Base-by-base conservation (phyloP, 2,888 invertebrate genomes). In the Parascotia fuliginaria region DNA sequence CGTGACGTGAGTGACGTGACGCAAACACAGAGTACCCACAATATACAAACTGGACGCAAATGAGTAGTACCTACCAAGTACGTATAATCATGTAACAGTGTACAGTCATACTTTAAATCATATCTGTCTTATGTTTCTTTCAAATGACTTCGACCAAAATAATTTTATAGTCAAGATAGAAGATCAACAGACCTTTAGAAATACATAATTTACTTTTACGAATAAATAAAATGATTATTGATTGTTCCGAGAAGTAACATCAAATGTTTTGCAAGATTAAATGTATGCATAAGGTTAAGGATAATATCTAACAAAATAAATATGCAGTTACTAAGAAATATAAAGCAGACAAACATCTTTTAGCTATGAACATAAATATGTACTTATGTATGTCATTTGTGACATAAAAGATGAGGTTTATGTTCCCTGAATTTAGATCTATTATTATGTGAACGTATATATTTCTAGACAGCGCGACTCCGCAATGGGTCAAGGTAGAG, bases 111-210 rank as follows among this genome's bases (percentile, higher is more conserved):
- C 19, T 36, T 36, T 7, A 7, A 6, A 33, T 16, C 9, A n/a
- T 16, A n/a, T 11, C 11, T 36, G 11, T 42, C 41, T 31, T 41
- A 42, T 24, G 22, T 48, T 47, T 31, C 39, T 53, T 40, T 44
- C 58, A 62, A 40, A 38, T 47, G 15, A 44, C 32, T 28, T 47
- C 43, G 48, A 11, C 32, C 14, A 0, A 4, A 2, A n/a, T 9
- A 24, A 29, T 42, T 51, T 38, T 31, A 42, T n/a, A n/a, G n/a
- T n/a, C n/a, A n/a, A n/a, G n/a, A n/a, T n/a, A n/a, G n/a, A n/a
- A n/a, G n/a, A n/a, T n/a, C n/a, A n/a, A n/a, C n/a, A 24, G 24
- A 32, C 9, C 12, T 39, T 39, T 33, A 49, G 0, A 14, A 36
- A 0, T 6, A 11, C 3, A n/a, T 12, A 12, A 36, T 16, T 19